Base-by-base conservation (phyloP, 92 coral and sea anemone species). In the Diadumene lineata region DNA sequence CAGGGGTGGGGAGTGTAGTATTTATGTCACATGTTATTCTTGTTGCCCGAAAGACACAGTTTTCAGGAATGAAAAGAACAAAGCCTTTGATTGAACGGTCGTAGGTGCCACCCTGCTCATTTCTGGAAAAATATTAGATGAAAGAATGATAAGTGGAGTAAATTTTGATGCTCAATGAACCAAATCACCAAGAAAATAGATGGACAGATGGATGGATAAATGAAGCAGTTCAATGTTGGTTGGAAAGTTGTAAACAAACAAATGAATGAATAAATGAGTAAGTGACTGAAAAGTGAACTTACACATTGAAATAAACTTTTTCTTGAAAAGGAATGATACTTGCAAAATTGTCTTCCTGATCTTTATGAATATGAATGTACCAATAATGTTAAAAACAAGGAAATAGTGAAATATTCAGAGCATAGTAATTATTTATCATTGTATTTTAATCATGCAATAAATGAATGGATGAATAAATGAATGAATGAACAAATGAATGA, bases 11-110 rank as follows among this genome's bases (percentile, higher is more conserved):
- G 16, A 77, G 50, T 0, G 55, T 61, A 9, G 66, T 30, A 11
- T 57, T 50, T 22, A 80, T 15, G 0, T 18, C 10, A 48, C 77
- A 60, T 6, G 57, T 50, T 23, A 82, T 28, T 13, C 23, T 27
- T 7, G 71, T 62, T 50, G 65, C 50, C 34, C 78, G 48, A 8
- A 70, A 30, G 50, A 86, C 87, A 22, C 81, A 60, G 31, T 67
- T 74, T n/a, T 74, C 78, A 2, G 91, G 87, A 51, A 86, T 73
- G 11, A 48, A 48, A n/a, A 86, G 43, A 11, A 63, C 73, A 32
- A 30, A 69, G 1, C 79, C 83, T 26, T 48, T 64, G 23, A 58
- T 55, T 43, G 51, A 67, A 50, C 46, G 73, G 31, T 73, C 16
- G 71, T 82, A 84, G 34, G 60, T 63, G 43, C 76, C 58, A 1